These are phyloP conservation scores for Edolisoma coerulescens DNA, from an alignment of 2,113 vertebrate genomes.

Conservation along the genomic window DNA sequence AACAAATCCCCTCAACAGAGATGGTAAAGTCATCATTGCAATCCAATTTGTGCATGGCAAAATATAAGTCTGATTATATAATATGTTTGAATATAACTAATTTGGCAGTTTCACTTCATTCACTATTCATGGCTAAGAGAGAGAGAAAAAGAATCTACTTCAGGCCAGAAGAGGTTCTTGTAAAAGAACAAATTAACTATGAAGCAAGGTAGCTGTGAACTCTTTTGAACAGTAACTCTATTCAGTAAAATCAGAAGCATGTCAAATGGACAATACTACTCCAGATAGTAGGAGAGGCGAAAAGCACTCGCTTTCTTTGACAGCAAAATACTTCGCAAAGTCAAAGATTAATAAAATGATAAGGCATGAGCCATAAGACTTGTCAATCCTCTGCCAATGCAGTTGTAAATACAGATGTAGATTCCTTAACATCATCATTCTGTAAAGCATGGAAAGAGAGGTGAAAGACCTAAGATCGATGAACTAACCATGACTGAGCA, in stretches of 20 bases:
- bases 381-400: background rate
- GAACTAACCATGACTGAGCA: background rate
- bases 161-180: background rate
- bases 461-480: background rate
- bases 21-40: background rate
- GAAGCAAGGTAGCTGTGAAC: background rate
- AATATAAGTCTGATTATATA: background rate
- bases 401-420: background rate
- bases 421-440: background rate
- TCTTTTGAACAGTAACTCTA: background rate
- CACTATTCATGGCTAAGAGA: background rate
- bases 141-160: background rate
- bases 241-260: background rate
- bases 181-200: background rate
- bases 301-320: background rate
- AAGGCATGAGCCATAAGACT: background rate
- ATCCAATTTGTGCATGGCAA: background rate
- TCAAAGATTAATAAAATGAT: background rate
- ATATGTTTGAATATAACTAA: background rate
- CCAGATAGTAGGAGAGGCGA: background rate
- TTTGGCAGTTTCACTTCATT: background rate
- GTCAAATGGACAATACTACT: background rate
- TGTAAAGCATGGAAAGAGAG: background rate
- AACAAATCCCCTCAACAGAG: background rate
- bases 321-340: background rate